phyloP scores from a whole-genome alignment of 2,113 vertebrate species.

The Tor tambroides region DNA sequence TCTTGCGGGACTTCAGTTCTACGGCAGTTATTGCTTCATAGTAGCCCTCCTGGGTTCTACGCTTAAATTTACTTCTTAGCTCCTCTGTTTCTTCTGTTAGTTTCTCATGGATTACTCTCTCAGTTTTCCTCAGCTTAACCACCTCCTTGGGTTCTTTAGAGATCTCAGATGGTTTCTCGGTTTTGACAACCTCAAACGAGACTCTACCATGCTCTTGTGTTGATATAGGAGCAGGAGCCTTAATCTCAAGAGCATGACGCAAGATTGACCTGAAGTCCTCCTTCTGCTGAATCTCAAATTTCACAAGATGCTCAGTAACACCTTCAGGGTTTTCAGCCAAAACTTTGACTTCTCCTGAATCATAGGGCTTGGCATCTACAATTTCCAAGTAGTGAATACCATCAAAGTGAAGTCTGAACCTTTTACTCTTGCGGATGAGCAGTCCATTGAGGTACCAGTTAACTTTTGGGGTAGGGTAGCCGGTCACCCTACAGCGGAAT shows the following conservation, averaged over 20 bases:
- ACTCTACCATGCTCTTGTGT: slow-evolving; percentile 82
- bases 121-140: slow-evolving; percentile 89
- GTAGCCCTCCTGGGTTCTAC: slow-evolving; percentile 96
- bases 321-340: slow-evolving; percentile 93
- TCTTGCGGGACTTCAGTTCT: slow-evolving; percentile 94
- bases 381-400: slow-evolving; percentile 98
- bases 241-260: slow-evolving; percentile 88
- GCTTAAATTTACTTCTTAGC: slow-evolving; percentile 95
- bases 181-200: slow-evolving; percentile 89
- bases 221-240: slow-evolving; percentile 69
- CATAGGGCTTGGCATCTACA: slow-evolving; percentile 91
- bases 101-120: slow-evolving; percentile 90
- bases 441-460: slow-evolving; percentile 99
- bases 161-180: slow-evolving; percentile 81
- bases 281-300: slow-evolving; percentile 89
- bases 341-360: slow-evolving; percentile 91
- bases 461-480: slow-evolving; percentile 92
- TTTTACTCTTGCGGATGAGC: slow-evolving; percentile 96
- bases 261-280: slow-evolving; percentile 95
- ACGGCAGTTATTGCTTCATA: slow-evolving; percentile 97
- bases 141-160: slow-evolving; percentile 82
- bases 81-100: slow-evolving; percentile 92
- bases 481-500: slow-evolving; percentile 94
- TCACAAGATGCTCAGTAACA: slow-evolving; percentile 85
- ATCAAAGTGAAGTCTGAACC: slow-evolving; percentile 92